Evolutionary conservation across 2,113 vertebrate species (phyloP).

Genomic region (Progne subis): DNA sequence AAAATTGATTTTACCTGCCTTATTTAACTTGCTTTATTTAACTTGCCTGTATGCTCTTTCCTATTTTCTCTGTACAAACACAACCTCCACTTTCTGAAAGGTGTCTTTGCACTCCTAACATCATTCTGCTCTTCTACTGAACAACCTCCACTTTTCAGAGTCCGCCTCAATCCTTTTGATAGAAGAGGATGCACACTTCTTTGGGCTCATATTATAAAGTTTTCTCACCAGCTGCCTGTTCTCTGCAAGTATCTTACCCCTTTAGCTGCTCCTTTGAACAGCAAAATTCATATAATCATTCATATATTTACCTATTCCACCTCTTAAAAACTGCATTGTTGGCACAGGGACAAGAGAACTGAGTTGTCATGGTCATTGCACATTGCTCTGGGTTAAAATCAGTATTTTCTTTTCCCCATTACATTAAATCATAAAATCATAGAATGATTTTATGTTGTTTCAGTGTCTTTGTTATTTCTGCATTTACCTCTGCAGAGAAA

Average conservation of each 20-base stretch:
- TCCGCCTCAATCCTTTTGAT: neutral
- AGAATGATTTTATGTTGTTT: neutral
- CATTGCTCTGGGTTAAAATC: neutral
- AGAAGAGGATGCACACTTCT: neutral
- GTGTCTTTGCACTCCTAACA: neutral
- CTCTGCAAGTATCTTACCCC: neutral
- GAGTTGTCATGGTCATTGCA: neutral
- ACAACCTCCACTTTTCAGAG: neutral
- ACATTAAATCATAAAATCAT: neutral
- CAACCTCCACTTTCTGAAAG: neutral
- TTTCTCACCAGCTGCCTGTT: neutral
- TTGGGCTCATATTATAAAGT: neutral
- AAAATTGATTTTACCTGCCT: slow-evolving; percentile 20
- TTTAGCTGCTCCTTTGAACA: neutral
- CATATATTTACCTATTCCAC: neutral
- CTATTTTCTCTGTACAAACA: slow-evolving; percentile 22
- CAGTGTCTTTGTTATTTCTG: neutral
- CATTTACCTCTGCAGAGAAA: neutral
- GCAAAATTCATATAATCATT: neutral
- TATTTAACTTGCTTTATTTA: slow-evolving; percentile 43
- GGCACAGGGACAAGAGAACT: neutral
- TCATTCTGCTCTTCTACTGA: neutral
- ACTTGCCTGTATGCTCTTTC: neutral
- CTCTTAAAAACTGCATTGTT: neutral
- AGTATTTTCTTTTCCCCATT: neutral